phyloP scores from a whole-genome alignment of 2,797 vertebrate species.

The Rallus crepitans region DNA sequence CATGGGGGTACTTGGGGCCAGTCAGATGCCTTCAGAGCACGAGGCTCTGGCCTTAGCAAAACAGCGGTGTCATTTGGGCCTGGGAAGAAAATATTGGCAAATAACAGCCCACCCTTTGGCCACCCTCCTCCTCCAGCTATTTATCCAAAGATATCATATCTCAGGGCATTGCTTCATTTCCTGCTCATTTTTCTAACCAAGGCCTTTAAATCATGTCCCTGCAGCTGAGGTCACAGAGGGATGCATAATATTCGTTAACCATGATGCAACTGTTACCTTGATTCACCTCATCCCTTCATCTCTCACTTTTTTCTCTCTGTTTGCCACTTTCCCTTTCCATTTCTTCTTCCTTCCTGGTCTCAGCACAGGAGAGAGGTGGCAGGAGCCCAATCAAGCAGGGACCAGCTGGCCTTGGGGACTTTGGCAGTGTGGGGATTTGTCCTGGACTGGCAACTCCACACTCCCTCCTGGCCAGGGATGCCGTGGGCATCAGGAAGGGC shows the following conservation, averaged over 20 bases:
- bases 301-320: not conserved
- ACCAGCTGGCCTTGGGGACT: not conserved
- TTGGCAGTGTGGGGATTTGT: not conserved
- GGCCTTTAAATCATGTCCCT: constrained; percentile 18
- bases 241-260: not conserved
- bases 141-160: constrained; percentile 39
- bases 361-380: not conserved
- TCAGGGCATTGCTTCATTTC: constrained; percentile 46
- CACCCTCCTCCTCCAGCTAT: not conserved
- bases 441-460: not conserved
- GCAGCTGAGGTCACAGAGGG: not conserved
- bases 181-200: not conserved
- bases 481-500: not conserved
- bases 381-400: not conserved
- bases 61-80: not conserved
- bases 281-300: not conserved
- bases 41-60: not conserved
- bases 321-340: not conserved
- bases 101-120: not conserved
- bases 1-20: not conserved
- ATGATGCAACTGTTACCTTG: constrained; percentile 8
- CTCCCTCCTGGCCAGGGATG: not conserved
- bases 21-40: not conserved
- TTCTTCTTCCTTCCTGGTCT: not conserved
- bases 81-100: constrained; percentile 37